These are phyloP conservation scores for Alethe castanea DNA, from an alignment of 2,113 vertebrate species.

Conservation along the genomic window DNA sequence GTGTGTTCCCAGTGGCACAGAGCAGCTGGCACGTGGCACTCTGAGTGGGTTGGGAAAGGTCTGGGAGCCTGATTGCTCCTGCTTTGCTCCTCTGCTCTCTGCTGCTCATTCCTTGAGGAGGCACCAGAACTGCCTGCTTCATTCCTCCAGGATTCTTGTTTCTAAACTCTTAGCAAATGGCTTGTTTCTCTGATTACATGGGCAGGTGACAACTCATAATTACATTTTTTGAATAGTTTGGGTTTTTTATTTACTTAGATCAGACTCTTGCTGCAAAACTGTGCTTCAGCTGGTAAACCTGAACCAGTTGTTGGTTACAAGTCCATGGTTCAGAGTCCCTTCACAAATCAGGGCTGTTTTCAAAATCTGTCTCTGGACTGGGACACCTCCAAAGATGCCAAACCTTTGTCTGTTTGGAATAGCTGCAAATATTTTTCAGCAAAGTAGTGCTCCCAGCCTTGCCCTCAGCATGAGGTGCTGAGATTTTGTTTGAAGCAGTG, in stretches of 20 bases:
- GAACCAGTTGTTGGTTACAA: neutral
- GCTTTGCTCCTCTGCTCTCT: accelerated
- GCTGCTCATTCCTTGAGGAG: neutral
- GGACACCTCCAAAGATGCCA: neutral
- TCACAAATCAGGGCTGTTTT: neutral
- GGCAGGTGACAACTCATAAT: neutral
- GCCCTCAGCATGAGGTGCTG: neutral
- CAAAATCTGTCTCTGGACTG: neutral
- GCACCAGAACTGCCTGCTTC: neutral
- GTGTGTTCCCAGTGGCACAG: neutral
- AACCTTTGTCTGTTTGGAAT: neutral
- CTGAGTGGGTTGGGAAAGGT: accelerated
- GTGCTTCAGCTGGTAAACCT: neutral
- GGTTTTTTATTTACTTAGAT: neutral
- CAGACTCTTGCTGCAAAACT: neutral
- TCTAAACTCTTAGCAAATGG: neutral
- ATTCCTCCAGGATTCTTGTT: neutral
- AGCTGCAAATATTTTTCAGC: neutral
- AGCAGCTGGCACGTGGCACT: neutral
- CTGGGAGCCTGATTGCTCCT: neutral
- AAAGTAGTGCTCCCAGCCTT: neutral
- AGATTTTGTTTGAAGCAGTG: neutral
- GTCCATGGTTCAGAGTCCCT: neutral
- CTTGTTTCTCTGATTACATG: neutral
- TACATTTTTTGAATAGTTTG: neutral